Base-by-base conservation (phyloP, 2,888 invertebrate species). In the Ophioninae sp. region DNA sequence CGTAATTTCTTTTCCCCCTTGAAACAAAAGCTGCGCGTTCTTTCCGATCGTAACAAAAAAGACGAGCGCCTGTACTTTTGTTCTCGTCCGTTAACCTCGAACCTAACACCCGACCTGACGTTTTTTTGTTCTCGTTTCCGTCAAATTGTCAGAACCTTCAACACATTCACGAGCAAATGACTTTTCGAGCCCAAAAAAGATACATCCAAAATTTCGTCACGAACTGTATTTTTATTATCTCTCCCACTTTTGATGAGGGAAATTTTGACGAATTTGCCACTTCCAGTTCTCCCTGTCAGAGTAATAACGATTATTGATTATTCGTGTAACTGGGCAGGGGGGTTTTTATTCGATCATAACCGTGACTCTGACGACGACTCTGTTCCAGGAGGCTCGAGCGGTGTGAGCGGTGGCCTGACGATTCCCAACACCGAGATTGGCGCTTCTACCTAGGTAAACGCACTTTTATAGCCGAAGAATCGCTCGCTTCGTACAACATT, bases 31-130 rank as follows among this genome's bases (percentile, higher is more conserved):
- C 6, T 73, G n/a, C 68, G 23, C 37, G 30, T 39, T 20, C 39
- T 7, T 37, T n/a, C 39, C n/a, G n/a, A 7, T 13, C 57, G 59
- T 41, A 67, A 41, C 44, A 41, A 50, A 50, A 65, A 21, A 39
- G 7, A 44, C 44, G 13, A 13, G 17, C 41, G 39, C 13, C 44
- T 17, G 41, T 5, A 44, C 44, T 65, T 39, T 20, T 39, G 41
- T 20, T 44, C 44, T 67, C 21, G 67, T 67, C 44, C 44, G 41
- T 44, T 41, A 67, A 67, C 67, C 67, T 67, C 41, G 20, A 67
- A 21, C 67, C 21, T 62, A 21, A 13, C 23, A 10, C 20, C 44
- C 30, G n/a, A 7, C 0, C 8, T 44, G 50, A 39, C 65, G 37
- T n/a, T 13, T 67, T 39, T 67, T 69, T 69, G 0, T 17, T 23